Evolutionary conservation across 1,140 invertebrate genomes (phyloP).

Genomic region (Riptortus pedestris): DNA sequence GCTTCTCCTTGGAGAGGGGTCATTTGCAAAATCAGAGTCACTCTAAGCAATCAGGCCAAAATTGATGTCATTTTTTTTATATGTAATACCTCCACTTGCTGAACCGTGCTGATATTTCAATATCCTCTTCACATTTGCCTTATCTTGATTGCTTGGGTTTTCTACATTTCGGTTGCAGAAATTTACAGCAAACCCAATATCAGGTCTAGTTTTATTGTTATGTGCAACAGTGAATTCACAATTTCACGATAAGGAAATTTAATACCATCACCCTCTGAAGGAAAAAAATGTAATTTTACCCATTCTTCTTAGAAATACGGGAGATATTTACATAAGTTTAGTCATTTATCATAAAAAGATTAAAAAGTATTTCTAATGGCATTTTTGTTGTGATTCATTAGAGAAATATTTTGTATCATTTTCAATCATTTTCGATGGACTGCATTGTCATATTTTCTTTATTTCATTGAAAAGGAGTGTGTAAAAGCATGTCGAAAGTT

Average conservation of each 20-base stretch:
- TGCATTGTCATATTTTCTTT: too few species aligned
- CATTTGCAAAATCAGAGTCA: constrained; percentile 21
- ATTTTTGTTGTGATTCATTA: too few species aligned
- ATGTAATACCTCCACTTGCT: background rate
- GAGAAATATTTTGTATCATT: too few species aligned
- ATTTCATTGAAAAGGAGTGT: too few species aligned
- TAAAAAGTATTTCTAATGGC: too few species aligned
- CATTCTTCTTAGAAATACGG: too few species aligned
- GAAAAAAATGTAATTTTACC: too few species aligned
- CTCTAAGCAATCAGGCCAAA: background rate
- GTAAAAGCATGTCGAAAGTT: too few species aligned
- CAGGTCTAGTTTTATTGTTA: background rate
- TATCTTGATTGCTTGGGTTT: background rate
- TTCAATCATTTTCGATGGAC: too few species aligned
- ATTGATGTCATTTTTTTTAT: background rate
- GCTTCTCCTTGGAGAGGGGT: background rate
- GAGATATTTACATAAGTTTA: too few species aligned
- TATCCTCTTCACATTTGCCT: background rate
- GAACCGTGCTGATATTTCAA: background rate
- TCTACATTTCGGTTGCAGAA: background rate
- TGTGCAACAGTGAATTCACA: background rate
- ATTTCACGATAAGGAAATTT: background rate
- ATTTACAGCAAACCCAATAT: background rate
- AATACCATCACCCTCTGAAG: too few species aligned
- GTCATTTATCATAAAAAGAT: too few species aligned